A percentile compares a stretch with the other conserved stretches of the same genome.
phyloP scores from a whole-genome alignment of 2,797 vertebrate species.

The Apodemus agrarius region DNA sequence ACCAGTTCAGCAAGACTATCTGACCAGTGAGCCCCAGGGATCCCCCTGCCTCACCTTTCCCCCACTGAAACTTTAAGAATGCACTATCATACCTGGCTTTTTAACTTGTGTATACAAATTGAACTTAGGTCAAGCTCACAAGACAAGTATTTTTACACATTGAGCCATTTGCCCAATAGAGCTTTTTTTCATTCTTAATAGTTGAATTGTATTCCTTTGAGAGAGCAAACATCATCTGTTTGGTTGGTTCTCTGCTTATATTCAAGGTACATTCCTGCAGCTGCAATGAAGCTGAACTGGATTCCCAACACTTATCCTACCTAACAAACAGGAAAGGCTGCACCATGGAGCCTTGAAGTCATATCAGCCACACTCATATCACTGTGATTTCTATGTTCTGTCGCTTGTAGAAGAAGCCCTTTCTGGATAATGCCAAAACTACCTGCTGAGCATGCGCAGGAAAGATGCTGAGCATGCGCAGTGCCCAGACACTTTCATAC shows the following conservation, averaged over 20 bases:
- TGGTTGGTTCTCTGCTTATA: background rate
- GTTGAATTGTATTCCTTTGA: background rate
- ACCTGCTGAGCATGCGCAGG: background rate
- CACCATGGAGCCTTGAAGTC: background rate
- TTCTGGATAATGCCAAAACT: background rate
- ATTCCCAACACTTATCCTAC: background rate
- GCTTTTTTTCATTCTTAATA: background rate
- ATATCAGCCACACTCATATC: background rate
- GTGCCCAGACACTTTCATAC: too few relatives aligned
- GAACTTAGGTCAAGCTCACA: background rate
- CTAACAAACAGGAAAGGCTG: background rate
- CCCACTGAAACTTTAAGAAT: background rate
- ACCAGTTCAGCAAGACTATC: background rate
- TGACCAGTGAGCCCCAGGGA: background rate
- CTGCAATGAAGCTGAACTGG: background rate
- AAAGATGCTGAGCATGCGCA: background rate
- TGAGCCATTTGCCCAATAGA: background rate
- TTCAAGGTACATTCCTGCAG: background rate
- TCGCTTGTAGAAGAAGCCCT: background rate
- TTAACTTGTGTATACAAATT: too few relatives aligned
- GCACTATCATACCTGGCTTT: background rate
- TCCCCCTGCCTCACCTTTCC: background rate
- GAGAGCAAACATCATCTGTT: background rate
- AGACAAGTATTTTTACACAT: background rate
- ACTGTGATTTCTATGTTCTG: background rate